Conservation (phyloP, 1,140 invertebrate species). For the Drosophila ohnishii region DNA sequence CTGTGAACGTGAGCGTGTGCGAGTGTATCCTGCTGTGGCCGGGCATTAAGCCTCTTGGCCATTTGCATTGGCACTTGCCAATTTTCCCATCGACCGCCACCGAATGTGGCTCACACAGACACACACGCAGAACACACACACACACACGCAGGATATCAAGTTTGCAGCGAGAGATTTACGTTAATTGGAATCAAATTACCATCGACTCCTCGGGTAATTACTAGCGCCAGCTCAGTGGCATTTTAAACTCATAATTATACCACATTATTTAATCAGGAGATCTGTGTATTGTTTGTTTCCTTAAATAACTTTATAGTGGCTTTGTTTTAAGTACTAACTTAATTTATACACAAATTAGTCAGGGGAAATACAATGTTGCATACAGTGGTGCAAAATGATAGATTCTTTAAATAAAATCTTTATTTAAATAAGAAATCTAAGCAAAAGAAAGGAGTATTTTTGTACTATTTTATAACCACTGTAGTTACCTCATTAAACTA, state of each 20-base stretch:
- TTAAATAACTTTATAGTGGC: not conserved
- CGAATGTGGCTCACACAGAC: slow-evolving; percentile 13
- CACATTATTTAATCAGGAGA: slow-evolving; percentile 1
- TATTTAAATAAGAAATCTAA: not conserved
- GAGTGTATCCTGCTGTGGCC: slow-evolving; percentile 41
- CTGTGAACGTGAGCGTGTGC: slow-evolving; percentile 16
- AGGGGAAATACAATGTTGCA: slow-evolving; percentile 5
- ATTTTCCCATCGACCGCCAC: slow-evolving; percentile 47
- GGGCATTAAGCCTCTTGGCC: slow-evolving; percentile 45
- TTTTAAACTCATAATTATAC: slow-evolving; percentile 16
- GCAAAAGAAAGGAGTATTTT: not conserved
- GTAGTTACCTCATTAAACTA: slow-evolving; percentile 9
- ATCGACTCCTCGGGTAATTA: slow-evolving; percentile 24
- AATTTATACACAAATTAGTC: not conserved
- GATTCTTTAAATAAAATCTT: not conserved
- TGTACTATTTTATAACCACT: not conserved
- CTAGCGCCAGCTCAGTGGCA: slow-evolving; percentile 7
- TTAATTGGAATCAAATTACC: slow-evolving; percentile 54
- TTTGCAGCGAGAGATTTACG: slow-evolving; percentile 31
- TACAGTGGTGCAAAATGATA: not conserved
- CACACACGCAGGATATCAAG: slow-evolving; percentile 7
- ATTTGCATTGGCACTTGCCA: slow-evolving; percentile 61
- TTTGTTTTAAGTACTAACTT: not conserved
- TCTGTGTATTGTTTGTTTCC: not conserved
- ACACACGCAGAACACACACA: not conserved